phyloP scores from a whole-genome alignment of 1,140 invertebrate genomes.

The Bombus waltoni region DNA sequence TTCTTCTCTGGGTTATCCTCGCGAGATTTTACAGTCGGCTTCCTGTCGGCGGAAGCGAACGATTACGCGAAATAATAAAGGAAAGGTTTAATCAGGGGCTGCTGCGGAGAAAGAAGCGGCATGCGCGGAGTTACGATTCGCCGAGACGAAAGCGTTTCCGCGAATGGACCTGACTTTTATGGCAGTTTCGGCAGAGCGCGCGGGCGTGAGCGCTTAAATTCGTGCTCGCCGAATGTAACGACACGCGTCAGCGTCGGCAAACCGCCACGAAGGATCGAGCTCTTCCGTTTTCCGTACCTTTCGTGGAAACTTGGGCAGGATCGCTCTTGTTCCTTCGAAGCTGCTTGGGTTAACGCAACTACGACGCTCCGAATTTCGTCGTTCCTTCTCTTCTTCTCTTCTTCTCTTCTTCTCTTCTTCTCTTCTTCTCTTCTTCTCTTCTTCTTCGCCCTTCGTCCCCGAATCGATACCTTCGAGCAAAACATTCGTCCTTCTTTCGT shows the following conservation, averaged over 20 bases:
- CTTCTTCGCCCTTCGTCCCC: too few relatives aligned
- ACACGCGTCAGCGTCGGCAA: slow-evolving; percentile 26
- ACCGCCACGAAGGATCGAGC: too few relatives aligned
- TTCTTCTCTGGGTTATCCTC: background rate
- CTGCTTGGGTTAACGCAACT: too few relatives aligned
- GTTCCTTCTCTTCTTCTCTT: too few relatives aligned
- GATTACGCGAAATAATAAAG: background rate
- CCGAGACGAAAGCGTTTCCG: too few relatives aligned
- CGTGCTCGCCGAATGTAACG: slow-evolving; percentile 16
- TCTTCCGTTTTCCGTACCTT: slow-evolving; percentile 43
- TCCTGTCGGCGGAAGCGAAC: background rate
- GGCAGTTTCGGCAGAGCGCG: too few relatives aligned
- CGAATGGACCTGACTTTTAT: too few relatives aligned
- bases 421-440: too few relatives aligned
- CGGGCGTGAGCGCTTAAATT: slow-evolving; percentile 27
- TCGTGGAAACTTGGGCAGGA: slow-evolving; percentile 57
- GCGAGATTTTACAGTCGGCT: background rate
- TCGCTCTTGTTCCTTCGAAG: background rate
- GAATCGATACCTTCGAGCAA: too few relatives aligned
- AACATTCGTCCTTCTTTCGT: too few relatives aligned
- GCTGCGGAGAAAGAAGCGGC: background rate
- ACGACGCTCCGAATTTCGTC: too few relatives aligned
- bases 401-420: too few relatives aligned
- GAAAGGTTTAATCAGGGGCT: background rate
- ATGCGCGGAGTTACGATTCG: background rate